Base-by-base conservation (phyloP, 2,113 vertebrate species). In the Telmatochromis sp. region DNA sequence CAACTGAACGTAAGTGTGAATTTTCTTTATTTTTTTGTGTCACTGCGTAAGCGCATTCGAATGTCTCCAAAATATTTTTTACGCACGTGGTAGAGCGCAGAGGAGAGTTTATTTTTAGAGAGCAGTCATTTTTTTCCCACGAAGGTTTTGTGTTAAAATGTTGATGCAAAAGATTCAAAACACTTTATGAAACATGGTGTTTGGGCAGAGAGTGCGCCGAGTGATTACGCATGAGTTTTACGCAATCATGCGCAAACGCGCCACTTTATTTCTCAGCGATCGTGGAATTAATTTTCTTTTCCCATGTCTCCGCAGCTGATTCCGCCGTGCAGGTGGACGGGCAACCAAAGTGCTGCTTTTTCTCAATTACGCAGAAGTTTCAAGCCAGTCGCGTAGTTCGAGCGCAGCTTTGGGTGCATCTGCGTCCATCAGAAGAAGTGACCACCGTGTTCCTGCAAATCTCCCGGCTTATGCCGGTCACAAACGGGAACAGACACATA, bases 371-470 rank as follows among this genome's bases (percentile, higher is more conserved):
- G 54, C 97, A 97, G 89, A 98, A 97, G 96, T 97, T 99, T 85
- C 98, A 99, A 88, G 96, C 97, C 89, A 98, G 95, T 89, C 98
- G 98, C 92, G 96, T 99, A 68, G 96, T 98, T 42, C 97, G 97
- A 33, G 99, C 99, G 80, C 98, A 99, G 92, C 97, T 99, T 45
- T 99, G 99, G 99, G 98, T 99, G 85, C 97, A 99, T 95, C 96
- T 99, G 95, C 97, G 98, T 53, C 94, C 97, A 14, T 92, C 98
- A 79, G 95, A 96, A 83, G 97, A 97, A 93, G 96, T 96, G 89
- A 98, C 97, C 88, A 98, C 98, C 1, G 97, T 99, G 88, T 99
- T 98, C 96, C 97, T 99, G 94, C 98, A 99, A 89, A 99, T 99
- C 93, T 97, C 98, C 90, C 97, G 98, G 93, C 97, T 99, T 89